Evolutionary conservation across 2,113 vertebrate species (phyloP).

Genomic region (Procapra przewalskii): DNA sequence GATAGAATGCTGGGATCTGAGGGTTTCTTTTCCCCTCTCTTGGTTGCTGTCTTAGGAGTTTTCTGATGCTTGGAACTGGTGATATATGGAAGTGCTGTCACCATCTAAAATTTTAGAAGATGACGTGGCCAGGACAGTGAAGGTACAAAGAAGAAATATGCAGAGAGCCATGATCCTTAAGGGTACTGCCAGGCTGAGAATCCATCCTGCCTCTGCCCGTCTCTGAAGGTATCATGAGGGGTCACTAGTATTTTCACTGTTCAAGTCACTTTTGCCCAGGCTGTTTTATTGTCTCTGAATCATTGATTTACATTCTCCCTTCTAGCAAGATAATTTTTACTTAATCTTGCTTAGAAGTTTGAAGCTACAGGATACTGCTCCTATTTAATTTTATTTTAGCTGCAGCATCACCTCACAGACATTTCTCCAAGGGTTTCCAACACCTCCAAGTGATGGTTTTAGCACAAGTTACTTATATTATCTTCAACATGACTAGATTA

Average conservation of each 20-base stretch:
- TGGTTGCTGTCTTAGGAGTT: not conserved
- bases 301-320: not conserved
- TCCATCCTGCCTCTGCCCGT: not conserved
- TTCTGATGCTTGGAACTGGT: not conserved
- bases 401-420: not conserved
- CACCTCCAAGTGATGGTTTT: not conserved
- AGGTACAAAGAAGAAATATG: not conserved
- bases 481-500: not conserved
- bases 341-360: not conserved
- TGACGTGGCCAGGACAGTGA: not conserved
- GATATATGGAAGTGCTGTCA: not conserved
- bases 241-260: not conserved
- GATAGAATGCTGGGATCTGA: not conserved
- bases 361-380: not conserved
- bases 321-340: not conserved
- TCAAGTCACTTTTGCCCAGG: not conserved
- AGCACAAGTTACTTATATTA: slow-evolving; percentile 50
- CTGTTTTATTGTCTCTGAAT: not conserved
- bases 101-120: not conserved
- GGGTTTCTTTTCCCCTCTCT: not conserved
- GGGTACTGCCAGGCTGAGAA: fast-evolving
- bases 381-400: not conserved
- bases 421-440: not conserved
- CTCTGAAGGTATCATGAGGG: not conserved
- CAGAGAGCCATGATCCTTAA: not conserved